phyloP scores from a whole-genome alignment of 1,140 invertebrate genomes.

The Pollicipes pollicipes region DNA sequence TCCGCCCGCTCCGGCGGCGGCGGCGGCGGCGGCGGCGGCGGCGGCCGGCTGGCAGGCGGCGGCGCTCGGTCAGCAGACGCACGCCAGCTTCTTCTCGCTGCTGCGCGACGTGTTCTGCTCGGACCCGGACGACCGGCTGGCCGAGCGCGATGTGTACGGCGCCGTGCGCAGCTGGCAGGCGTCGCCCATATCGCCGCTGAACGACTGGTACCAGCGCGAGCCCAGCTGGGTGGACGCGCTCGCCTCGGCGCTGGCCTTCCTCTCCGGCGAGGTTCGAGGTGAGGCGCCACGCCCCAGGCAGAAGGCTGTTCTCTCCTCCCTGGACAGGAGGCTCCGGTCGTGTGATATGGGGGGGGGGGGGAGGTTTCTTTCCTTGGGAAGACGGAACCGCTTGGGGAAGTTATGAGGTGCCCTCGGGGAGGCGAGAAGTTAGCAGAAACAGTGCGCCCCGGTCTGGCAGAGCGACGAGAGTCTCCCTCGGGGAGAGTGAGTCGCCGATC shows the following conservation, averaged over 20 bases:
- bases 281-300: too few species aligned
- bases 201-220: constrained; percentile 52
- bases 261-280: constrained; percentile 65
- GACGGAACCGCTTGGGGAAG: too few species aligned
- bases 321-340: too few species aligned
- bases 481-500: background rate
- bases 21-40: constrained; percentile 32
- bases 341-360: too few species aligned
- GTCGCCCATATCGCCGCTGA: constrained; percentile 58
- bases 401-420: too few species aligned
- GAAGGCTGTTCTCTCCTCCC: too few species aligned
- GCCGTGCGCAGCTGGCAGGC: constrained; percentile 58
- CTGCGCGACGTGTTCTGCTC: constrained; percentile 54
- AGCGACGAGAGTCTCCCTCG: background rate
- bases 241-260: constrained; percentile 61
- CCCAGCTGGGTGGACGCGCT: constrained; percentile 61
- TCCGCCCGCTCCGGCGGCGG: constrained; percentile 25
- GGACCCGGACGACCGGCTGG: constrained; percentile 59
- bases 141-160: constrained; percentile 48
- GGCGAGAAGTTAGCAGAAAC: background rate
- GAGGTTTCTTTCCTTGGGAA: too few species aligned
- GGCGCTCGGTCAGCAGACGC: constrained; percentile 49
- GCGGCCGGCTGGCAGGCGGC: constrained; percentile 29
- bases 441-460: background rate
- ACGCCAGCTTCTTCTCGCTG: constrained; percentile 62